These are phyloP conservation scores for Octopus sinensis DNA, from an alignment of 1,140 invertebrate genomes.

Conservation along the genomic window DNA sequence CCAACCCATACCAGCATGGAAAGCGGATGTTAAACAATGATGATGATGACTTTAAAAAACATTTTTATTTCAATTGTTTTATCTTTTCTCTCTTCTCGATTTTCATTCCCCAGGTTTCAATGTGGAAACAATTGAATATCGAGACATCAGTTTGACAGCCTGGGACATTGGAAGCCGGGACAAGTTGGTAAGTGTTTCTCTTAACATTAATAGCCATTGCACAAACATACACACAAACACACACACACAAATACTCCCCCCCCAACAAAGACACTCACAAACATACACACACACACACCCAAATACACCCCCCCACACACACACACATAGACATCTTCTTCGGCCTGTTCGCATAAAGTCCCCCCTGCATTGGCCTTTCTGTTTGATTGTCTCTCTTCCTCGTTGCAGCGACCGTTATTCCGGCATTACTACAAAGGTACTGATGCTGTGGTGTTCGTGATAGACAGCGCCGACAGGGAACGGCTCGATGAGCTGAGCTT, in stretches of 20 bases:
- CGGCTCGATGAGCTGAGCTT: constrained; percentile 46
- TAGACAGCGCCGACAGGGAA: constrained; percentile 50
- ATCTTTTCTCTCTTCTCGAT: background rate
- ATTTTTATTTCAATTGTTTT: background rate
- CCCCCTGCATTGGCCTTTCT: too few relatives aligned
- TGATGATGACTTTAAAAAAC: background rate
- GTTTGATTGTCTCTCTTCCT: too few relatives aligned
- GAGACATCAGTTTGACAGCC: constrained; percentile 40
- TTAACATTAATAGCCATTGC: background rate
- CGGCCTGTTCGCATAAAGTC: too few relatives aligned
- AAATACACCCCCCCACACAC: too few relatives aligned
- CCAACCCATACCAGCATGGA: too few relatives aligned
- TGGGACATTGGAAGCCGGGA: constrained; percentile 48
- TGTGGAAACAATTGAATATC: constrained; percentile 44
- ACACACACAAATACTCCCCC: too few relatives aligned
- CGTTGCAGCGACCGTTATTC: constrained; percentile 45
- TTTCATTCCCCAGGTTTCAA: constrained; percentile 39
- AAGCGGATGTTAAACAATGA: too few relatives aligned
- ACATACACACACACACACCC: too few relatives aligned
- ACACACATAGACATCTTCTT: too few relatives aligned
- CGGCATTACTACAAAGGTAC: constrained; percentile 54
- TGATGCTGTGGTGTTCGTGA: constrained; percentile 51
- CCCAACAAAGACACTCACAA: too few relatives aligned
- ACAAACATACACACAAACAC: too few relatives aligned
- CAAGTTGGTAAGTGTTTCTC: constrained; percentile 39